These are phyloP conservation scores for Mastigias papua DNA, from an alignment of 30 jellyfish, hydroid and myxozoan genomes.

Conservation along the genomic window DNA sequence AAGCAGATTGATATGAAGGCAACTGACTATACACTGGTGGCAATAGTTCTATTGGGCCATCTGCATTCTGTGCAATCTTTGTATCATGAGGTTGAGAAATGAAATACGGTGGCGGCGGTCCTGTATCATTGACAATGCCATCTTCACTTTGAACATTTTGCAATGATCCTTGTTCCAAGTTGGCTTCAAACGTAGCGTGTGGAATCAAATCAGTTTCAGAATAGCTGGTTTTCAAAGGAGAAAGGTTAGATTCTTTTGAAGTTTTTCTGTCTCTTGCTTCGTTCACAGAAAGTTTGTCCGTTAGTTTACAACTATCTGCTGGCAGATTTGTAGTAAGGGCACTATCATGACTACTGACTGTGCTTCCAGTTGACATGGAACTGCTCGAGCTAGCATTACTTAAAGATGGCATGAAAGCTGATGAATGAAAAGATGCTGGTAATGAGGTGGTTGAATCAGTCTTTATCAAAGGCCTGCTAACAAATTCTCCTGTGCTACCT, in stretches of 20 bases:
- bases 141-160: constrained; percentile 21
- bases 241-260: not conserved
- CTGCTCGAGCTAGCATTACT: constrained; percentile 57
- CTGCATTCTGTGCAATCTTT: not conserved
- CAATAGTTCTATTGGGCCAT: constrained; percentile 14
- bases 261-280: not conserved
- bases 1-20: constrained; percentile 50
- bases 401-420: not conserved
- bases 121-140: not conserved
- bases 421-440: constrained; percentile 38
- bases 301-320: not conserved
- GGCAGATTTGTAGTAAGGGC: not conserved
- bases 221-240: constrained; percentile 72
- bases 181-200: not conserved
- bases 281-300: not conserved
- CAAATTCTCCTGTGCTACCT: not conserved
- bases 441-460: constrained; percentile 46
- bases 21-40: constrained; percentile 44
- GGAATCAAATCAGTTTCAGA: constrained; percentile 82
- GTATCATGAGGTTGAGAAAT: not conserved
- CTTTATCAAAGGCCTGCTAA: not conserved
- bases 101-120: constrained; percentile 76
- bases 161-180: not conserved
- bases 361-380: constrained; percentile 54
- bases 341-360: constrained; percentile 20